phyloP scores from a whole-genome alignment of 2,888 invertebrate genomes.

The Therioaphis trifolii region DNA sequence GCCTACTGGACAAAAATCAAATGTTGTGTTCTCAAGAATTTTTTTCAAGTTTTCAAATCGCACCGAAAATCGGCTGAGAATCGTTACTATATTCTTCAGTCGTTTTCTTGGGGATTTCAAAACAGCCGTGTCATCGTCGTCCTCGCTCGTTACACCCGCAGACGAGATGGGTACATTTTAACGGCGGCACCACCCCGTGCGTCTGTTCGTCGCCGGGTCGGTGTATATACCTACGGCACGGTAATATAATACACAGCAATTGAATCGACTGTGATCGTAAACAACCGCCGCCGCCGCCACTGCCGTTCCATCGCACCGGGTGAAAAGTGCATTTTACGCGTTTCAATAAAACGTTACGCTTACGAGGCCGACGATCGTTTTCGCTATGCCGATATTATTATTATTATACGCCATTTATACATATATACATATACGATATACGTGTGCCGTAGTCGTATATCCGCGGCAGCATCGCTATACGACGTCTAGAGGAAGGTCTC shows the following conservation, averaged over 20 bases:
- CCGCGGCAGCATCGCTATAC: background rate
- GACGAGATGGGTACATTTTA: conserved; percentile 27
- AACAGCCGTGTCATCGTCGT: background rate
- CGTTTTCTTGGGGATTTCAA: background rate
- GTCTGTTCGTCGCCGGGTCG: background rate
- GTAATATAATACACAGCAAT: conserved; percentile 2
- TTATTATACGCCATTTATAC: background rate
- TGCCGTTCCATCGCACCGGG: background rate
- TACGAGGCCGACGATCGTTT: background rate
- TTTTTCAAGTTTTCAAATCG: background rate
- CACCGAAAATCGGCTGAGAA: background rate
- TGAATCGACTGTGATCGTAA: conserved; percentile 33
- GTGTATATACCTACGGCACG: background rate
- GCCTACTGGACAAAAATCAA: background rate
- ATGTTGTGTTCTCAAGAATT: background rate
- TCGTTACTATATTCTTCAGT: background rate
- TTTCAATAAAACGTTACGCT: conserved; percentile 21
- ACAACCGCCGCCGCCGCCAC: background rate
- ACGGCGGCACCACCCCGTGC: conserved; percentile 13
- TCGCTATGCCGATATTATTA: background rate
- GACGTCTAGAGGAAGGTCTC: background rate
- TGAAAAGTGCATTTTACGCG: conserved; percentile 35
- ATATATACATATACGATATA: background rate
- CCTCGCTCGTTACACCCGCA: background rate
- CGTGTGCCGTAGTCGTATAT: background rate